A percentile compares a stretch with the other conserved stretches of the same genome.
Conservation (phyloP, 2,797 vertebrate species). For the Siniperca obscura region DNA sequence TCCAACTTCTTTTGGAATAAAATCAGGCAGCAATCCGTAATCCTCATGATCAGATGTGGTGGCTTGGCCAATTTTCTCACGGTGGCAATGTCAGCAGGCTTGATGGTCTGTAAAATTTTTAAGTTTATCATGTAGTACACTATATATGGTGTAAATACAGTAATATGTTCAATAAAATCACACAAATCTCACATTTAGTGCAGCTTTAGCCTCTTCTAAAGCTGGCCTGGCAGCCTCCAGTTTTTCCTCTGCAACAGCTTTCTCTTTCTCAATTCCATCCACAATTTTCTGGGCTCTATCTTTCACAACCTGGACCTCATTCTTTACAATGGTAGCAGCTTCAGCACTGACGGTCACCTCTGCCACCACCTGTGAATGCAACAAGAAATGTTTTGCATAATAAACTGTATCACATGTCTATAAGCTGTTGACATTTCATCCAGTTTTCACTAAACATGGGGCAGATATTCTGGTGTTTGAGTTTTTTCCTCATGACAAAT, state of each 20-base stretch:
- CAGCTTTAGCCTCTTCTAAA: slow-evolving; percentile 86
- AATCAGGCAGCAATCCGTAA: slow-evolving; percentile 88
- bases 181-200: slow-evolving; percentile 84
- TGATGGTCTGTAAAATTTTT: slow-evolving; percentile 66
- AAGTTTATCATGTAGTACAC: background rate
- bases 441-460: background rate
- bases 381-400: slow-evolving; percentile 10
- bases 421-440: background rate
- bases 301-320: slow-evolving; percentile 88
- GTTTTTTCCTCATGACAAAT: background rate
- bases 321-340: slow-evolving; percentile 87
- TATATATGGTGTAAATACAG: background rate
- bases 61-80: slow-evolving; percentile 90
- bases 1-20: slow-evolving; percentile 88
- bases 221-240: slow-evolving; percentile 88
- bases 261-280: slow-evolving; percentile 88
- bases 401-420: background rate
- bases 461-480: background rate
- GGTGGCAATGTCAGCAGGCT: slow-evolving; percentile 86
- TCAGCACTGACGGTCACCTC: slow-evolving; percentile 89
- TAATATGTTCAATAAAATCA: background rate
- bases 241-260: slow-evolving; percentile 85
- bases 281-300: slow-evolving; percentile 90
- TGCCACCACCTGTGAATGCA: slow-evolving; percentile 83
- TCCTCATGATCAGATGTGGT: slow-evolving; percentile 90